Percentiles rank a stretch among this genome's conserved stretches.
These are phyloP conservation scores for Eupithecia inturbata DNA, from an alignment of 2,888 invertebrate species.

Conservation along the genomic window DNA sequence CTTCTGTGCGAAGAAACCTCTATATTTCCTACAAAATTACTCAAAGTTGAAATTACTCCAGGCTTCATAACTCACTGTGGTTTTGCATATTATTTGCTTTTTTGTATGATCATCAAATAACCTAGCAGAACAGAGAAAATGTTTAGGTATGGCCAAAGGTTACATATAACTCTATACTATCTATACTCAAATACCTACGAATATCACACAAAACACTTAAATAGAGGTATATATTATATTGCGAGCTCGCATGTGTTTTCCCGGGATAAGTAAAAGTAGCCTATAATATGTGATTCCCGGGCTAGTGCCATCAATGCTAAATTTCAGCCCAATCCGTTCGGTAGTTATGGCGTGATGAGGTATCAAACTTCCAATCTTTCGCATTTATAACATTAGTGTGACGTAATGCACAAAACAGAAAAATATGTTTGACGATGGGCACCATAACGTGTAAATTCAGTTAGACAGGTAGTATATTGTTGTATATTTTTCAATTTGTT, in stretches of 20 bases:
- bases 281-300: too few relatives aligned
- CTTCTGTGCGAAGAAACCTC: slow-evolving; percentile 54
- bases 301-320: too few relatives aligned
- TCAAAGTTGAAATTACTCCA: slow-evolving; percentile 55
- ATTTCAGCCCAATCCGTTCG: too few relatives aligned
- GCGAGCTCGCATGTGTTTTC: too few relatives aligned
- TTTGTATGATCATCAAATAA: slow-evolving; percentile 8
- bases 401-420: too few relatives aligned
- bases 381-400: too few relatives aligned
- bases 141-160: background rate
- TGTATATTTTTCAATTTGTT: slow-evolving; percentile 53
- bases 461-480: background rate
- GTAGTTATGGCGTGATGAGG: too few relatives aligned
- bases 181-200: background rate
- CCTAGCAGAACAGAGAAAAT: background rate
- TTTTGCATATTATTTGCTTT: slow-evolving; percentile 28
- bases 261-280: too few relatives aligned
- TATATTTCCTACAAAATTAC: slow-evolving; percentile 54
- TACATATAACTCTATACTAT: background rate
- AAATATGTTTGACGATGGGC: background rate
- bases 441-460: background rate
- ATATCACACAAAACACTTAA: too few relatives aligned
- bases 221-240: too few relatives aligned
- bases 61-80: slow-evolving; percentile 47
- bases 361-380: too few relatives aligned